Base-by-base conservation (phyloP, 2,113 vertebrate species). In the Bujurquina vittata region DNA sequence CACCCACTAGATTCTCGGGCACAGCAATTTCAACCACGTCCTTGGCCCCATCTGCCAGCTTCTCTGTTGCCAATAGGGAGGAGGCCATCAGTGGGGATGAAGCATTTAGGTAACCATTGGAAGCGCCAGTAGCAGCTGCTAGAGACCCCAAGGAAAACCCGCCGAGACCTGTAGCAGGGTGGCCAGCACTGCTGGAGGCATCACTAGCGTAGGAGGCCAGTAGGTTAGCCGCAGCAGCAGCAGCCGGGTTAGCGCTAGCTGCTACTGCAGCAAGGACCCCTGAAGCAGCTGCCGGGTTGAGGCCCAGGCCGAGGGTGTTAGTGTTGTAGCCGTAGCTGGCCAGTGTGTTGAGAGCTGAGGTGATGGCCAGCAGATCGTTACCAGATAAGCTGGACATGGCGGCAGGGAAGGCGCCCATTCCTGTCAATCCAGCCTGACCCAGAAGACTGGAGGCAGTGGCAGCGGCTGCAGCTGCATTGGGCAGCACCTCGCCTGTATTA, bases 321-420 rank as follows among this genome's bases (percentile, higher is more conserved):
- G 97, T 97, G 94, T 97, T 98, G 95, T 98, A 98, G 94, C 97
- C 97, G 14, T 98, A 98, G 92, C 97, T 97, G 88, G 97, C 97
- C 94, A 98, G 91, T 4, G 97, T 98, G 95, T 98, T 98, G 87
- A 98, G 97, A 65, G 97, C 97, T 17, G 97, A 97, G 79, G 97
- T 97, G 93, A 98, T 98, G 95, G 97, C 96, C 95, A 98, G 94
- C 84, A 98, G 96, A 88, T 98, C 97, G 56, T 97, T 97, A 93
- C 97, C 97, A 7, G 97, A 97, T 93, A 98, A 97, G 87, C 96
- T 97, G 7, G 97, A 96, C 96, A 98, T 96, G 69, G 97, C 88
- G 14, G 97, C 94, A 0, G 97, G 97, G 88, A 97, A 97, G 92
- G 96, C 96, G 3, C 97, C 97, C 91, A 97, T 97, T 33, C 97